Evolutionary conservation across 2,797 vertebrate genomes (phyloP).

Genomic region (Smutsia temminckii): DNA sequence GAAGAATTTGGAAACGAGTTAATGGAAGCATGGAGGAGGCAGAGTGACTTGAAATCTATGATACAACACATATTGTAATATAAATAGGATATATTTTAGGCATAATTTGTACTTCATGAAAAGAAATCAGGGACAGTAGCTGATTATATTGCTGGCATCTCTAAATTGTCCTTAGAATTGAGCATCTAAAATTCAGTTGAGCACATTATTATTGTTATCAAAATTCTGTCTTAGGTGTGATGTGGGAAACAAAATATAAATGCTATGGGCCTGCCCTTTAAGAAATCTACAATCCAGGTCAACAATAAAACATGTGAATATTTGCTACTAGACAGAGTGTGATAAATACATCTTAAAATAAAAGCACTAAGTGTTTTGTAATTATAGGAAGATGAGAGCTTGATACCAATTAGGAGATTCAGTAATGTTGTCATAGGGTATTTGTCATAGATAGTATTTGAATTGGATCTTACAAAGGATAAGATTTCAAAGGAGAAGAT

Average conservation of each 20-base stretch:
- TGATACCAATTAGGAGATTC: background rate
- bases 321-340: background rate
- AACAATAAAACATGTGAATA: background rate
- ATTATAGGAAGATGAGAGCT: background rate
- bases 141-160: background rate
- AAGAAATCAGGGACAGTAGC: background rate
- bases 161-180: constrained; percentile 31
- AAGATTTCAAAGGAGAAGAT: background rate
- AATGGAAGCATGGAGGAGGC: background rate
- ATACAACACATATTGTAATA: background rate
- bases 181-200: constrained; percentile 7
- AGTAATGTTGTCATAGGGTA: background rate
- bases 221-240: background rate
- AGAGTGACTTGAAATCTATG: background rate
- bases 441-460: background rate
- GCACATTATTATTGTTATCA: background rate
- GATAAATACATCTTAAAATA: background rate
- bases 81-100: background rate
- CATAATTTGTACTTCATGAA: background rate
- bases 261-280: background rate
- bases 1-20: background rate
- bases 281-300: background rate
- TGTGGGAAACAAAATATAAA: constrained; percentile 14
- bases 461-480: background rate
- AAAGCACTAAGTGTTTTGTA: background rate